Evolutionary conservation across 1,140 invertebrate species (phyloP).

Genomic region (Drosophila navojoa): DNA sequence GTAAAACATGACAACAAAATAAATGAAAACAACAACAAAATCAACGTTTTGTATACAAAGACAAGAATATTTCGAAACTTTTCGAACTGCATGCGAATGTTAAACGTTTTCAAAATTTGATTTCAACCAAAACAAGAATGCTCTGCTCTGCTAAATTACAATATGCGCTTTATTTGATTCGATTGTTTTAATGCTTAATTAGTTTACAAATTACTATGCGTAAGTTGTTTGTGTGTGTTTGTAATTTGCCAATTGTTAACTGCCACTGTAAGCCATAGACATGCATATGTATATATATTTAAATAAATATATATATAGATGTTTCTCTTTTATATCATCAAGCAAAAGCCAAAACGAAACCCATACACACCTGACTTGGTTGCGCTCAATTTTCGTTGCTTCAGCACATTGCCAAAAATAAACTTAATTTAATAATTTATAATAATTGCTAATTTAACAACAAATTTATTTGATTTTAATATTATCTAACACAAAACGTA

Average conservation of each 20-base stretch:
- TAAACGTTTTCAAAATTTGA: conserved; percentile 59
- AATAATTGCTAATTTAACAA: conserved; percentile 82
- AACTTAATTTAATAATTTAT: conserved; percentile 45
- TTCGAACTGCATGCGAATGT: conserved; percentile 38
- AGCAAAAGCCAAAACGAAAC: conserved; percentile 25
- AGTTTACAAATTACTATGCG: conserved; percentile 51
- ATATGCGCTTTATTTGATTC: conserved; percentile 78
- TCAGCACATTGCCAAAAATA: conserved; percentile 45
- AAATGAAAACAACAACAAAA: conserved; percentile 37
- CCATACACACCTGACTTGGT: conserved; percentile 44
- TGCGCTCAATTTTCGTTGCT: conserved; percentile 37
- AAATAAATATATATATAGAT: conserved; percentile 1
- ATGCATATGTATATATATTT: background rate
- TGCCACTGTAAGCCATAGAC: no score
- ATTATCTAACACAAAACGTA: conserved; percentile 39
- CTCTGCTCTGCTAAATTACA: conserved; percentile 67
- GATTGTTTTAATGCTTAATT: conserved; percentile 70
- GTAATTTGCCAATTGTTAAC: conserved; percentile 37
- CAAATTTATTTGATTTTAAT: conserved; percentile 32
- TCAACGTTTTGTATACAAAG: conserved; percentile 12
- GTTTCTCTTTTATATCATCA: background rate
- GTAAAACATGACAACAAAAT: conserved; percentile 75
- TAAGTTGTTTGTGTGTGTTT: conserved; percentile 78
- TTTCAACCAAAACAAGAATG: conserved; percentile 36
- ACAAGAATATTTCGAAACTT: conserved; percentile 21